A percentile compares a stretch with the other conserved stretches of the same genome.
phyloP scores from a whole-genome alignment of 2,888 invertebrate genomes.

The Pristionchus arcanus region DNA sequence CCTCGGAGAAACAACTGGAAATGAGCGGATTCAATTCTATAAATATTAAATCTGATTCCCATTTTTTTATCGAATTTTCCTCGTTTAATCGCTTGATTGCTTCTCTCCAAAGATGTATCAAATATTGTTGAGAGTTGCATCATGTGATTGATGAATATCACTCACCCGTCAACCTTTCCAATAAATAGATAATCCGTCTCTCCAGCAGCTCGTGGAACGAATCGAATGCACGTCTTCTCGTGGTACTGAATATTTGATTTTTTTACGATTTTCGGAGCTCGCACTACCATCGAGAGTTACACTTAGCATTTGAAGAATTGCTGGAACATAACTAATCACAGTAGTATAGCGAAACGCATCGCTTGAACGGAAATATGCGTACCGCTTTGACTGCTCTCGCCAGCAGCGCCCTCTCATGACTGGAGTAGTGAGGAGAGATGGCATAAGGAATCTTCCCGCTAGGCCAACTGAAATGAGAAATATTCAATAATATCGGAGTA shows the following conservation, averaged over 20 bases:
- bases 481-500: neutral
- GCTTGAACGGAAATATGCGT: neutral
- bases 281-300: neutral
- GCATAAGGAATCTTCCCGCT: constrained; percentile 79
- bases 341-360: too few relatives aligned
- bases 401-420: constrained; percentile 78
- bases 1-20: constrained; percentile 77
- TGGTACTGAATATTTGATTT: constrained; percentile 73
- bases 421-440: constrained; percentile 77
- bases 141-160: neutral
- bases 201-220: constrained; percentile 75
- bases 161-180: constrained; percentile 78
- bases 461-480: constrained; percentile 71
- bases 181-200: constrained; percentile 78
- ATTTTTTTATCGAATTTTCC: too few relatives aligned
- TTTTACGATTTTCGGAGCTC: neutral
- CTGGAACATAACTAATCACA: too few relatives aligned
- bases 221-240: constrained; percentile 79
- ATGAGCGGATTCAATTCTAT: too few relatives aligned
- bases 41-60: too few relatives aligned
- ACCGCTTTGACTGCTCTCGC: constrained; percentile 78
- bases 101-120: too few relatives aligned
- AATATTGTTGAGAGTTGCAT: too few relatives aligned
- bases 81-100: too few relatives aligned
- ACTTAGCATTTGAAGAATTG: too few relatives aligned